A percentile compares a stretch with the other conserved stretches of the same genome.
These are phyloP conservation scores for Andrena cerasifolii DNA, from an alignment of 1,140 invertebrate species.

Conservation along the genomic window DNA sequence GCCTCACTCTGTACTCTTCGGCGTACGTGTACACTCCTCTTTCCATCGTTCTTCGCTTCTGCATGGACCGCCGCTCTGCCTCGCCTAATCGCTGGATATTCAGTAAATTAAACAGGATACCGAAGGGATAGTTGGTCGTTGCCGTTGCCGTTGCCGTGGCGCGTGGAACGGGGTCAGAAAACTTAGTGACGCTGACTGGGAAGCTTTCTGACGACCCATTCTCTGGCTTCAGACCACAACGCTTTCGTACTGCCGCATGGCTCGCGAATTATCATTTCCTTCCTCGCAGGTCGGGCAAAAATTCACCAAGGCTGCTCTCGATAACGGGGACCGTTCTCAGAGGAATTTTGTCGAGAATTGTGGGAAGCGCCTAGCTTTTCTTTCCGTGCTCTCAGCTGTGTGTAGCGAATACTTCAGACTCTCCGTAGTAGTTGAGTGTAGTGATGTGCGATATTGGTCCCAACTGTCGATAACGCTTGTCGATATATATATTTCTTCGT, in stretches of 20 bases:
- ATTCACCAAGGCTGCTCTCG: neutral
- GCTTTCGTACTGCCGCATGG: neutral
- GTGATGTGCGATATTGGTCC: too few species aligned
- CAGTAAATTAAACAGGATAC: neutral
- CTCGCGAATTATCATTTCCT: conserved; percentile 23
- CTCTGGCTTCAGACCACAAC: neutral
- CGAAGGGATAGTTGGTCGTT: neutral
- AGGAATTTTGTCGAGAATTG: neutral
- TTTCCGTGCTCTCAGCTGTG: neutral
- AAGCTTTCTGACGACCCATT: conserved; percentile 13
- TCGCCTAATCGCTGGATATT: neutral
- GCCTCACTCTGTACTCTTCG: neutral
- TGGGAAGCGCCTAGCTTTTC: neutral
- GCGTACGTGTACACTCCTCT: neutral
- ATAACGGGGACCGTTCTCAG: neutral
- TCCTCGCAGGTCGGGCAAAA: neutral
- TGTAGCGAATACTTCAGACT: too few species aligned
- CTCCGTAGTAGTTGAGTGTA: too few species aligned
- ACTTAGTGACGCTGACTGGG: neutral
- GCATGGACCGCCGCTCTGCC: neutral
- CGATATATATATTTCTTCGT: too few species aligned
- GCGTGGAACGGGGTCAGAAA: neutral
- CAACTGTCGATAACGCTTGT: too few species aligned
- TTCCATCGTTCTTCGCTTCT: neutral
- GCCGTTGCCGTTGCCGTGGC: neutral